These are phyloP conservation scores for Calypte anna DNA, from an alignment of 2,113 vertebrate species.

Conservation along the genomic window DNA sequence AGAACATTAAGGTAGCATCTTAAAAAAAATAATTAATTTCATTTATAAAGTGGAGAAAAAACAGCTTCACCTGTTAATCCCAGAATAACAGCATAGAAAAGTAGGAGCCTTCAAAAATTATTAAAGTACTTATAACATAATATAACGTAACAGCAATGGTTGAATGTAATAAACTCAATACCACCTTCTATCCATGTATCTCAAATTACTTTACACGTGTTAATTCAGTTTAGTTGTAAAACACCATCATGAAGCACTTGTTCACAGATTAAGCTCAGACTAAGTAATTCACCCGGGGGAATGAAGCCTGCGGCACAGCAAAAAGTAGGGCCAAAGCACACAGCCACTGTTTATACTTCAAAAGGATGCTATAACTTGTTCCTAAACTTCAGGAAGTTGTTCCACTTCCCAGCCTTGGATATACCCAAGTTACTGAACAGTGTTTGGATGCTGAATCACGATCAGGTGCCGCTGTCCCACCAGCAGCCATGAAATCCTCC, in stretches of 20 bases:
- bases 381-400: background rate
- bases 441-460: fast-evolving
- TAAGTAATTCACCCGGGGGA: background rate
- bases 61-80: background rate
- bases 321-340: background rate
- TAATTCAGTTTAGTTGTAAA: background rate
- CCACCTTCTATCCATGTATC: background rate
- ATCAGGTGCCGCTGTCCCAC: too few species aligned
- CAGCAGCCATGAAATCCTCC: too few species aligned
- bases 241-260: background rate
- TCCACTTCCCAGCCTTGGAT: fast-evolving
- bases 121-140: background rate
- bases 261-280: background rate
- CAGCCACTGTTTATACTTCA: background rate
- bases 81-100: background rate
- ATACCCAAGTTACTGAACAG: fast-evolving
- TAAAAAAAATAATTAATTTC: background rate
- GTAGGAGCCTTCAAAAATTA: background rate
- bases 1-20: background rate
- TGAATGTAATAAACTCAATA: background rate
- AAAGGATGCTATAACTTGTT: background rate
- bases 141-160: background rate
- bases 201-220: background rate
- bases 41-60: background rate
- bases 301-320: background rate